Conservation (phyloP, 2,113 vertebrate species). For the Neogale vison region DNA sequence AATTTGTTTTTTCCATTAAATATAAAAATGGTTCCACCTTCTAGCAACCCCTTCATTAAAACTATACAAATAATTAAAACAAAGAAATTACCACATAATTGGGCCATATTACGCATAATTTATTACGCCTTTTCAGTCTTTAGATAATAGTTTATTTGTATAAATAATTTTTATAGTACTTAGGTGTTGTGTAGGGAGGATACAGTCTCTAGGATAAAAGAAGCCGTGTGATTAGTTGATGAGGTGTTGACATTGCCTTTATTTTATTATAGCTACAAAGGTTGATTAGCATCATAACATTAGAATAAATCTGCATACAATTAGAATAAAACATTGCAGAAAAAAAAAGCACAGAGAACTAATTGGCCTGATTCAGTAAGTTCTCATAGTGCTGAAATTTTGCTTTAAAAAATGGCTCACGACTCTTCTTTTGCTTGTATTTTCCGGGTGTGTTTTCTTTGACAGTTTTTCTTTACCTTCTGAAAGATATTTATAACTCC, state of each 20-base stretch:
- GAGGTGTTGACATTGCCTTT: slow-evolving; percentile 72
- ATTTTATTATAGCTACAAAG: slow-evolving; percentile 66
- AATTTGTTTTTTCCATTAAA: slow-evolving; percentile 74
- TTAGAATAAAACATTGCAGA: slow-evolving; percentile 64
- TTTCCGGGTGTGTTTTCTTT: slow-evolving; percentile 69
- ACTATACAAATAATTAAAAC: slow-evolving; percentile 74
- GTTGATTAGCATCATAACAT: slow-evolving; percentile 72
- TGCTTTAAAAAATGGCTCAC: slow-evolving; percentile 54
- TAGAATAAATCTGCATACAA: slow-evolving; percentile 71
- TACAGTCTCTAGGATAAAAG: slow-evolving; percentile 57
- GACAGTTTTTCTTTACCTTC: slow-evolving; percentile 71
- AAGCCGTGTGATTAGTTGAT: slow-evolving; percentile 67
- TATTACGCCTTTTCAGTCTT: slow-evolving; percentile 62
- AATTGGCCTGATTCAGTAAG: slow-evolving; percentile 24
- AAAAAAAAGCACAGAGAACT: not conserved
- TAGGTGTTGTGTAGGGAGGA: slow-evolving; percentile 27
- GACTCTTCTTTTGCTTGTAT: slow-evolving; percentile 36
- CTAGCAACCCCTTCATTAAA: slow-evolving; percentile 65
- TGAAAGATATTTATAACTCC: slow-evolving; percentile 64
- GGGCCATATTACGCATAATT: slow-evolving; percentile 57
- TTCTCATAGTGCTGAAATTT: slow-evolving; percentile 47
- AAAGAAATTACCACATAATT: slow-evolving; percentile 74
- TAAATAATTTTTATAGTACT: slow-evolving; percentile 67
- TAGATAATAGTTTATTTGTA: slow-evolving; percentile 66
- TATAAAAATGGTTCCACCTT: slow-evolving; percentile 64